phyloP scores from a whole-genome alignment of 2,113 vertebrate genomes.

The Myiopsitta monachus region DNA sequence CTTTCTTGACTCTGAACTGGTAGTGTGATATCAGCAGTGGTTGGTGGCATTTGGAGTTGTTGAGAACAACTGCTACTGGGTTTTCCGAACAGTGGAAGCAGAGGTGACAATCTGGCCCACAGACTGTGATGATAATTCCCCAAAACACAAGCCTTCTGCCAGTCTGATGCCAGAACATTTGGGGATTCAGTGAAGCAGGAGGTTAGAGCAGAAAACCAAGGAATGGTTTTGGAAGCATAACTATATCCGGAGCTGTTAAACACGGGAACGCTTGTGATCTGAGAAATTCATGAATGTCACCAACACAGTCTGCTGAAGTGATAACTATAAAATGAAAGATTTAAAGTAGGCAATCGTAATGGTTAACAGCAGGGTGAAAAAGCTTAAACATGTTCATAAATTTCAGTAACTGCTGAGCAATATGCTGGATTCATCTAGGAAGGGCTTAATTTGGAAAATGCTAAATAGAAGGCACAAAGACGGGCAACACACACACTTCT shows the following conservation, averaged over 20 bases:
- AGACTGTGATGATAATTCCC: background rate
- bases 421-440: slow-evolving; percentile 36
- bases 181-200: background rate
- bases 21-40: fast-evolving
- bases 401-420: slow-evolving; percentile 56
- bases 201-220: background rate
- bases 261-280: fast-evolving
- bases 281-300: slow-evolving; percentile 28
- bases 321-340: slow-evolving; percentile 36
- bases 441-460: slow-evolving; percentile 60
- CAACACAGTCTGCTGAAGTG: slow-evolving; percentile 7
- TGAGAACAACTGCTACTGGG: background rate
- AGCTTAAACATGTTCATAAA: slow-evolving; percentile 58
- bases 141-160: background rate
- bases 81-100: background rate
- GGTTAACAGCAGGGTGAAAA: slow-evolving; percentile 43
- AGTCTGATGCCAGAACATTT: background rate
- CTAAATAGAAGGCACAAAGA: slow-evolving; percentile 33
- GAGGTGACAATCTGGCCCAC: background rate
- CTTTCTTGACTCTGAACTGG: background rate
- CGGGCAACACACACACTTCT: slow-evolving; percentile 8
- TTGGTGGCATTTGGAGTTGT: background rate
- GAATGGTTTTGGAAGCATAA: background rate
- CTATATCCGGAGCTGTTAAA: background rate
- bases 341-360: slow-evolving; percentile 44